Percentiles rank a stretch among this genome's conserved stretches.
Evolutionary conservation across 2,113 vertebrate genomes (phyloP).

Genomic region (Malurus cyaneus): DNA sequence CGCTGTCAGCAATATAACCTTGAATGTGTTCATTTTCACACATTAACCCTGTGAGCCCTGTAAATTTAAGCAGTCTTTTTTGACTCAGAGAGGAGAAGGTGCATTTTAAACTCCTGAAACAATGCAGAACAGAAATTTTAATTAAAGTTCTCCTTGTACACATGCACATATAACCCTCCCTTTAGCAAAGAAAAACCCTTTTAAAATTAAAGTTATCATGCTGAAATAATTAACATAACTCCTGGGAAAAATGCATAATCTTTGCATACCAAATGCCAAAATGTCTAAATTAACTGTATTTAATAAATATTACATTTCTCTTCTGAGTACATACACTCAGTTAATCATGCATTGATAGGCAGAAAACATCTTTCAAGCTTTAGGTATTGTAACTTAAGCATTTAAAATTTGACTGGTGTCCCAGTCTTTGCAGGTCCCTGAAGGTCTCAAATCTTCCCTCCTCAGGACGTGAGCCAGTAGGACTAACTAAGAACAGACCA

Average conservation of each 20-base stretch:
- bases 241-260: constrained; percentile 39
- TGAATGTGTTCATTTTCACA: neutral
- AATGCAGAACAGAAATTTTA: neutral
- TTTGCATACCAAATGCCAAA: constrained; percentile 33
- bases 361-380: neutral
- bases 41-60: neutral
- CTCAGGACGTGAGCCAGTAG: fast-evolving
- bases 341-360: neutral
- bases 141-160: constrained; percentile 11
- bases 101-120: constrained; percentile 16
- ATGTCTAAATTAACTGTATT: constrained; percentile 33
- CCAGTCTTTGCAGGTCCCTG: neutral
- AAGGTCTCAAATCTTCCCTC: neutral
- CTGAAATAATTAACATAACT: constrained; percentile 44
- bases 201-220: constrained; percentile 25
- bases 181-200: constrained; percentile 3
- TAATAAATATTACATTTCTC: constrained; percentile 27
- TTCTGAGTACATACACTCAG: neutral
- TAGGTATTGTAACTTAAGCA: neutral
- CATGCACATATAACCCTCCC: neutral
- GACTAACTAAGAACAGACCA: neutral
- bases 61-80: neutral
- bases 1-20: neutral
- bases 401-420: neutral
- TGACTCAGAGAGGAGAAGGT: neutral